Evolutionary conservation across 2,113 vertebrate species (phyloP).

Genomic region (Bolborhynchus lineola): DNA sequence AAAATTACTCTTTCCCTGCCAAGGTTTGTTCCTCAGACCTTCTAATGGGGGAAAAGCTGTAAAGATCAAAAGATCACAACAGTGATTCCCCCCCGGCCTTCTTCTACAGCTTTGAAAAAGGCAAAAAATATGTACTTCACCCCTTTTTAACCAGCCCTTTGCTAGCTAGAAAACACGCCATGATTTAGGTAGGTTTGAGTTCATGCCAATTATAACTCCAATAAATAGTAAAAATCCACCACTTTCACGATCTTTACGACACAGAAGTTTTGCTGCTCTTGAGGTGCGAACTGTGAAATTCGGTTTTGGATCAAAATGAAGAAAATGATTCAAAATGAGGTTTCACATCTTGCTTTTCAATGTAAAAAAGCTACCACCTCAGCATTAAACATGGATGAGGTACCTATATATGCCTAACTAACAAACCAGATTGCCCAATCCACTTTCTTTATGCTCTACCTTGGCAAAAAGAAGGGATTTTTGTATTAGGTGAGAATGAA

Average conservation of each 20-base stretch:
- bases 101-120: neutral
- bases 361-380: neutral
- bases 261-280: neutral
- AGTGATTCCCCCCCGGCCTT: neutral
- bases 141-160: neutral
- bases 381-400: rapidly evolving
- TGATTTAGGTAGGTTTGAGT: neutral
- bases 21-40: conserved; percentile 36
- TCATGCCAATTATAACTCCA: neutral
- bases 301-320: neutral
- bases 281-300: neutral
- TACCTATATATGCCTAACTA: neutral
- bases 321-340: neutral
- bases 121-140: neutral
- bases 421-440: neutral
- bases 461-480: neutral
- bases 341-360: neutral
- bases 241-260: neutral
- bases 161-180: neutral
- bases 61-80: conserved; percentile 29
- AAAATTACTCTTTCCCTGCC: conserved; percentile 22
- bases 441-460: neutral
- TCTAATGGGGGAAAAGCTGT: conserved; percentile 22
- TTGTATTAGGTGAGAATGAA: neutral
- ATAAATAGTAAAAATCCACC: neutral